Percentiles rank a stretch among this genome's conserved stretches.
phyloP scores from a whole-genome alignment of 2,888 invertebrate species.

The Yponomeuta malinellus region DNA sequence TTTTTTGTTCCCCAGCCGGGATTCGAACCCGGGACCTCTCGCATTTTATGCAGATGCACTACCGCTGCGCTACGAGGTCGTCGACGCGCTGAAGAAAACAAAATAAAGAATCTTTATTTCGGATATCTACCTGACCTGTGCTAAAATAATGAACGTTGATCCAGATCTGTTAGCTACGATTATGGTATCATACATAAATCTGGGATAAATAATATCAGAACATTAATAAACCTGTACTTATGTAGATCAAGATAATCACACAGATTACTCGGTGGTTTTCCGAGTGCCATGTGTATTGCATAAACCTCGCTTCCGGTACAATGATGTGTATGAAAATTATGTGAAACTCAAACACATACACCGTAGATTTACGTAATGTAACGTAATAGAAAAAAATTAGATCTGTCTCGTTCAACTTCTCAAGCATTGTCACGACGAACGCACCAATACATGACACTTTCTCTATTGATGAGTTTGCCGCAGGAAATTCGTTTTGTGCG shows the following conservation, averaged over 20 bases:
- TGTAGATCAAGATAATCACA: neutral
- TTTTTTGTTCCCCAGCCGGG: too few relatives aligned
- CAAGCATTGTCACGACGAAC: constrained; percentile 17
- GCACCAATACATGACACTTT: constrained; percentile 26
- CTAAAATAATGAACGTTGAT: neutral
- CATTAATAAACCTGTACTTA: constrained; percentile 1
- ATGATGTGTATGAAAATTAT: constrained; percentile 5
- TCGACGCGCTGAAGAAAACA: too few relatives aligned
- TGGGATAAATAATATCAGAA: neutral
- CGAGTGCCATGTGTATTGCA: neutral
- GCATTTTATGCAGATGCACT: too few relatives aligned
- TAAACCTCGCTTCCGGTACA: constrained; percentile 3
- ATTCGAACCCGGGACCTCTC: too few relatives aligned
- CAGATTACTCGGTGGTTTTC: neutral
- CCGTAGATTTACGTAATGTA: constrained; percentile 6
- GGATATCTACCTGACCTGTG: too few relatives aligned
- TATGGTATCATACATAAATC: neutral
- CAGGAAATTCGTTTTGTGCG: constrained; percentile 10
- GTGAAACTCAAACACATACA: neutral
- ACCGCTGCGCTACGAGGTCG: too few relatives aligned
- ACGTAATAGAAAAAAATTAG: constrained; percentile 11
- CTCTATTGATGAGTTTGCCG: constrained; percentile 27
- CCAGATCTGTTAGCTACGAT: neutral
- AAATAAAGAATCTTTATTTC: too few relatives aligned
- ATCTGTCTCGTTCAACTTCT: constrained; percentile 5